phyloP scores from a whole-genome alignment of 2,797 vertebrate species.

The Nothura maculosa region DNA sequence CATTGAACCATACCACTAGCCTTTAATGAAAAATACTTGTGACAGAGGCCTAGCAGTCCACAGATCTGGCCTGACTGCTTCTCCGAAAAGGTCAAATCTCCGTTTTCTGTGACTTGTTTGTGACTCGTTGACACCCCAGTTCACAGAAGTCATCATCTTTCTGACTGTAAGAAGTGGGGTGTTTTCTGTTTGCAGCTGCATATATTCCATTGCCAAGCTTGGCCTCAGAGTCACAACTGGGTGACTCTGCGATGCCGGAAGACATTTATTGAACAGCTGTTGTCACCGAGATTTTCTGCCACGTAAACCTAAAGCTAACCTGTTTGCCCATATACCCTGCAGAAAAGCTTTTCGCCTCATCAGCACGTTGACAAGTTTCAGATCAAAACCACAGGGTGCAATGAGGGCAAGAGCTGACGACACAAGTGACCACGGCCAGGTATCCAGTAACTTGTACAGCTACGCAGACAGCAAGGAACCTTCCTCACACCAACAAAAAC shows the following conservation, averaged over 20 bases:
- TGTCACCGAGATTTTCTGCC: background rate
- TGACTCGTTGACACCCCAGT: background rate
- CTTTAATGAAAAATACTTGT: rapidly evolving
- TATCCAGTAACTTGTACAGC: background rate
- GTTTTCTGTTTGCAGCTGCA: background rate
- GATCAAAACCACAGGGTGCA: background rate
- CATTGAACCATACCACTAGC: rapidly evolving
- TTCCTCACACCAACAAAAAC: background rate
- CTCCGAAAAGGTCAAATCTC: background rate
- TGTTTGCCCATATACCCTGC: background rate
- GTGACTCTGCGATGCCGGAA: background rate
- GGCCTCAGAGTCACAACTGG: background rate
- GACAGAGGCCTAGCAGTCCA: background rate
- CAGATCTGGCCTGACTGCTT: background rate
- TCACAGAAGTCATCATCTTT: background rate
- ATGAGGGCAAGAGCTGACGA: background rate
- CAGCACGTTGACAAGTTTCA: background rate
- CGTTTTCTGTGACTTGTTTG: background rate
- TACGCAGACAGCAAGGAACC: rapidly evolving
- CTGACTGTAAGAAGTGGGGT: background rate
- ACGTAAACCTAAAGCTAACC: background rate
- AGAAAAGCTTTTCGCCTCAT: background rate
- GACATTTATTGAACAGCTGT: background rate
- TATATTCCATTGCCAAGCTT: constrained; percentile 3
- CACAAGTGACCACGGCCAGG: background rate